These are phyloP conservation scores for Lepidurus apus DNA, from an alignment of 1,140 invertebrate genomes.

Conservation along the genomic window DNA sequence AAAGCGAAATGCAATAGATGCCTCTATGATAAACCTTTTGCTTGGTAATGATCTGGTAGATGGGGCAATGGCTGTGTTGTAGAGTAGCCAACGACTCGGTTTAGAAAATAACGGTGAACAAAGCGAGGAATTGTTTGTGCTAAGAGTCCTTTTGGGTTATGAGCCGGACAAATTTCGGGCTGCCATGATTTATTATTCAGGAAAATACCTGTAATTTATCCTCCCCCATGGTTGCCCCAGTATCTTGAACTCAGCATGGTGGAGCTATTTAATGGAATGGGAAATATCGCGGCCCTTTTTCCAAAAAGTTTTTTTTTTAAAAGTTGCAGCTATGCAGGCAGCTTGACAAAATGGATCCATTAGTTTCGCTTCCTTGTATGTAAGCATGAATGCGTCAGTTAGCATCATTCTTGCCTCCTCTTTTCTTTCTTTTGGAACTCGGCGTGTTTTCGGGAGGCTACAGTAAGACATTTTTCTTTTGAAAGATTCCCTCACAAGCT, in stretches of 20 bases:
- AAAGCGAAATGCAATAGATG: too few species aligned
- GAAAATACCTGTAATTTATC: slow-evolving; percentile 22
- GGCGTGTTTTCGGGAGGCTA: background rate
- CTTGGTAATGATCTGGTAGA: too few species aligned
- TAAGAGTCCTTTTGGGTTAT: background rate
- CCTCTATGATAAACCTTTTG: too few species aligned
- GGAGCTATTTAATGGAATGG: slow-evolving; percentile 1
- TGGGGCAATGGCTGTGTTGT: too few species aligned
- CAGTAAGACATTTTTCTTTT: background rate
- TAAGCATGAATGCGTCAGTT: slow-evolving; percentile 3
- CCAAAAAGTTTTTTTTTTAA: background rate
- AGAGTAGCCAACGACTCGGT: background rate
- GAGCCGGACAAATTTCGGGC: background rate
- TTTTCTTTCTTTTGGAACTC: background rate
- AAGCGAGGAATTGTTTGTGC: background rate
- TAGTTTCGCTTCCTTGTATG: slow-evolving; percentile 10
- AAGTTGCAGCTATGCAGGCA: slow-evolving; percentile 3
- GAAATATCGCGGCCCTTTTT: background rate
- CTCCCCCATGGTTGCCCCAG: slow-evolving; percentile 1
- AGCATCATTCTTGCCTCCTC: background rate
- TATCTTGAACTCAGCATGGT: background rate
- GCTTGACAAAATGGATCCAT: slow-evolving; percentile 17
- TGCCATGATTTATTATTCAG: slow-evolving; percentile 22
- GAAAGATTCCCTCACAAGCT: background rate
- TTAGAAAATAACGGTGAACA: background rate